phyloP scores from a whole-genome alignment of 2,113 vertebrate species.

The Callopanchax toddi region DNA sequence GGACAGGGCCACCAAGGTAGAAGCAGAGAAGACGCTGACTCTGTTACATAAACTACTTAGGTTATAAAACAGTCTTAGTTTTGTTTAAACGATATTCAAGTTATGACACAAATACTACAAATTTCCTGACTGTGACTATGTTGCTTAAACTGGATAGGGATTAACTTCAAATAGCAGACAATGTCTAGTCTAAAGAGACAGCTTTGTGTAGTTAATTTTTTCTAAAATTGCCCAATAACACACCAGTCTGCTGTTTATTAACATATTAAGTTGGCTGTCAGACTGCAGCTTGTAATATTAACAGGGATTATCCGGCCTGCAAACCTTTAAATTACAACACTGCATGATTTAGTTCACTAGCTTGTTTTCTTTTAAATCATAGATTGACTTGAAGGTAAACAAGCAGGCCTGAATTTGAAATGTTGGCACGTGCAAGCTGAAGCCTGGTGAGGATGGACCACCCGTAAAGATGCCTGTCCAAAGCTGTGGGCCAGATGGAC shows the following conservation, averaged over 20 bases:
- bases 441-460: conserved; percentile 49
- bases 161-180: conserved; percentile 31
- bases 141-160: conserved; percentile 24
- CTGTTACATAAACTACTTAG: conserved; percentile 8
- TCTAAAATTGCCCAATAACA: conserved; percentile 35
- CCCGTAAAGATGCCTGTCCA: conserved; percentile 33
- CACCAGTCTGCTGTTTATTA: conserved; percentile 30
- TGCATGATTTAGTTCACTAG: conserved; percentile 19
- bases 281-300: conserved; percentile 21
- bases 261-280: not conserved
- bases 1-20: conserved; percentile 45
- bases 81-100: not conserved
- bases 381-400: conserved; percentile 47
- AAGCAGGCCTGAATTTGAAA: conserved; percentile 49
- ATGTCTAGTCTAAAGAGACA: conserved; percentile 6
- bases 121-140: not conserved
- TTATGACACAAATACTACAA: not conserved
- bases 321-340: conserved; percentile 41
- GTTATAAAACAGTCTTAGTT: conserved; percentile 24
- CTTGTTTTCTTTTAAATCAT: conserved; percentile 27
- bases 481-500: conserved; percentile 45
- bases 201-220: conserved; percentile 26
- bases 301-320: conserved; percentile 36
- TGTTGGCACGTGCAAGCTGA: conserved; percentile 37
- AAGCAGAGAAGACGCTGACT: conserved; percentile 16